These are phyloP conservation scores for Lates japonicus DNA, from an alignment of 2,797 vertebrate species.

Conservation along the genomic window DNA sequence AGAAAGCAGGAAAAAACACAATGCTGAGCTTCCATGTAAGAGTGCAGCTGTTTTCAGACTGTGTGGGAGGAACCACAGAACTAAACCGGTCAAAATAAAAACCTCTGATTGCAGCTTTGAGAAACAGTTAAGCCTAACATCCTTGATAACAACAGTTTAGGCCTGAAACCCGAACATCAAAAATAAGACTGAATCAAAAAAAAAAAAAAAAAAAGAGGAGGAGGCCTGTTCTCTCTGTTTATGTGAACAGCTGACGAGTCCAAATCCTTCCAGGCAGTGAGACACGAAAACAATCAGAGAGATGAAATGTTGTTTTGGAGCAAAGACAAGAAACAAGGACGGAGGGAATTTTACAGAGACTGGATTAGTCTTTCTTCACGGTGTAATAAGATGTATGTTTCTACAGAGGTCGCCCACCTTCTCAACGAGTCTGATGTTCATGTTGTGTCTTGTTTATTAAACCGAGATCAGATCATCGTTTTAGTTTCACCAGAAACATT, in stretches of 20 bases:
- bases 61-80: conserved; percentile 57
- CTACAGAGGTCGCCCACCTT: not conserved
- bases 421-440: too few relatives aligned
- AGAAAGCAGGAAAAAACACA: conserved; percentile 7
- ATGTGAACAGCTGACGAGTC: conserved; percentile 54
- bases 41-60: conserved; percentile 47
- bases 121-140: conserved; percentile 43
- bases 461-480: not conserved
- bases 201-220: not conserved
- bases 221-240: conserved; percentile 25
- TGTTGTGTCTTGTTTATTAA: not conserved
- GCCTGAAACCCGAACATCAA: conserved; percentile 31
- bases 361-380: not conserved
- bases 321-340: not conserved
- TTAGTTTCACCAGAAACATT: too few relatives aligned
- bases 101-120: conserved; percentile 72
- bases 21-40: conserved; percentile 4
- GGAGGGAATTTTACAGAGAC: not conserved
- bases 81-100: conserved; percentile 47
- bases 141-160: conserved; percentile 63
- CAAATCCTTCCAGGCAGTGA: conserved; percentile 29
- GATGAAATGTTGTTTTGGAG: conserved; percentile 26
- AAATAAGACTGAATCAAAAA: conserved; percentile 26
- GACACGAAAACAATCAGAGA: conserved; percentile 34
- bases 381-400: not conserved